Base-by-base conservation (phyloP, 2,797 vertebrate genomes). In the Apogon hyalosoma region DNA sequence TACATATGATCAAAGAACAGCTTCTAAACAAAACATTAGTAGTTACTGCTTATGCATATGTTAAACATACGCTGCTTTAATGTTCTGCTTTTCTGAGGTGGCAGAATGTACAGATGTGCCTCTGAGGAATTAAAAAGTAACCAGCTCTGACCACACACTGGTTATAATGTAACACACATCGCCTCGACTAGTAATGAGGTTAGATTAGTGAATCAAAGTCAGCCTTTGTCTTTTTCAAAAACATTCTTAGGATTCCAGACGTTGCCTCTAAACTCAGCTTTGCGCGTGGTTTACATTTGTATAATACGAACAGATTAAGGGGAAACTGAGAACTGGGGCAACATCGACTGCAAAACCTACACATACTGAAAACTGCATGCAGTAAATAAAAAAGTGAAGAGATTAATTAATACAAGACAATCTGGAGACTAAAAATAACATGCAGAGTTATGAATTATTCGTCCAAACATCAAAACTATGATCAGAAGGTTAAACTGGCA, bases 241-340 rank as follows among this genome's bases (percentile, higher is more conserved):
- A 79, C 88, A 94, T 92, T 92, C 85, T 60, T 75, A 14, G 82
- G 79, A 94, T 94, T 93, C 92, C 91, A 77, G 73, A 57, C 77
- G 69, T 80, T 89, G 72, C 66, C 80, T 70, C 81, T 72, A 55
- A 85, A 78, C 75, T 73, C n/a, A 14, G 48, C 49, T 51, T 72
- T 59, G 79, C 71, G 57, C 74, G 69, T 86, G 84, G 77, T 89
- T 89, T 88, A 77, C 66, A 80, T 84, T 80, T 83, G 73, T 84
- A 75, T 83, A 85, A 84, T 83, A 78, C 80, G 50, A 58, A 66
- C 55, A 71, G 86, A 87, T 85, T 84, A 87, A 64, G 64, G 76
- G 57, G 55, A 79, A 82, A 81, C 51, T 45, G 75, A 75, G 54
- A 84, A 83, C 45, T 73, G 61, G 82, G 83, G 60, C 57, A 70